Base-by-base conservation (phyloP, 2,888 invertebrate species). In the Anthoptus insignis region DNA sequence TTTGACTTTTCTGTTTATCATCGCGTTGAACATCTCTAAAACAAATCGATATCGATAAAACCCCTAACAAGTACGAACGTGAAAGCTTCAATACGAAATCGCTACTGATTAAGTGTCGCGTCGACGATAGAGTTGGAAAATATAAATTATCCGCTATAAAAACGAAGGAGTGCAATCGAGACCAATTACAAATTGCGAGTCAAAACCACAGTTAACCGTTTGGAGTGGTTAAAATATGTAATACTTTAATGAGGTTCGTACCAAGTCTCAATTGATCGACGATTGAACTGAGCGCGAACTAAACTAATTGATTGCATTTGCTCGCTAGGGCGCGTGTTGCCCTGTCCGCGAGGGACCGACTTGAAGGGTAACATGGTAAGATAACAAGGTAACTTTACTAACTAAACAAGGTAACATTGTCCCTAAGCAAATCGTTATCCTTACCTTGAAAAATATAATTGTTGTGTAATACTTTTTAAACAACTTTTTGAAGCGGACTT, bases 261-360 rank as follows among this genome's bases (percentile, higher is more conserved):
- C 65, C 68, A 72, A 69, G 70, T 76, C 73, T 74, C 69, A 75
- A 76, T 75, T 72, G 74, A 58, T 57, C 65, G 67, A 70, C 74
- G 75, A 75, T 63, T 56, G 63, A 63, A 63, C 49, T 57, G 63
- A 63, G 63, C 63, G 63, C 37, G 63, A 76, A 75, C 74, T 77
- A 79, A 78, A 82, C 78, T 84, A 86, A 85, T 86, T 86, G 84
- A 81, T 76, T 77, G 74, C 80, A 81, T 80, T 77, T 79, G 76
- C 73, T 71, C 57, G 50, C 21, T 42, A 14, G 16, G 39, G 50
- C 1, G 5, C 2, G 5, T 4, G 63, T 24, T 29, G 4, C 8
- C 49, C 49, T 0, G 27, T 14, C 16, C 7, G 24, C 3, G 29
- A n/a, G 13, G 6, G 9, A 27, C 45, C 34, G 47, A 0, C 22